A percentile compares a stretch with the other conserved stretches of the same genome.
Conservation (phyloP, 2,113 vertebrate species). For the Crotophaga sulcirostris region DNA sequence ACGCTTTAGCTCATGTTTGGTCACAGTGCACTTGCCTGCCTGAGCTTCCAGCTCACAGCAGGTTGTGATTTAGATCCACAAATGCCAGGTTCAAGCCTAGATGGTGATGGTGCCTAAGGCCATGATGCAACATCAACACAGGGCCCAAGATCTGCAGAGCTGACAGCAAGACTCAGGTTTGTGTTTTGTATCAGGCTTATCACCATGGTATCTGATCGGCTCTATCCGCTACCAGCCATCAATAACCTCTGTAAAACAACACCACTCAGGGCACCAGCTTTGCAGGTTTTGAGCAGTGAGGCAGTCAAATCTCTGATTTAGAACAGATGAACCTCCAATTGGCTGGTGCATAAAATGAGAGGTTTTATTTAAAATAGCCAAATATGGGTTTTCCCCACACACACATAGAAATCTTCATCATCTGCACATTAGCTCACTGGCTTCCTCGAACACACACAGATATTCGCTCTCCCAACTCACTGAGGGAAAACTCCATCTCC, state of each 20-base stretch:
- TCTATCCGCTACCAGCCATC: not conserved
- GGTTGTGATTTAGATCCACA: not conserved
- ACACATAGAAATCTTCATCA: not conserved
- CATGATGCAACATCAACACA: not conserved
- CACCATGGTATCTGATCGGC: not conserved
- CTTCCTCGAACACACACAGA: not conserved
- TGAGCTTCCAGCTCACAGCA: not conserved
- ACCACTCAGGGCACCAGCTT: not conserved
- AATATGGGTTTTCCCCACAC: not conserved
- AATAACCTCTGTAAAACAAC: not conserved
- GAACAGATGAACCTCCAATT: not conserved
- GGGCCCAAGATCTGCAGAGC: not conserved
- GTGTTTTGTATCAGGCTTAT: not conserved
- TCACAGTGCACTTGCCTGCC: not conserved
- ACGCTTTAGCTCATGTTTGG: not conserved
- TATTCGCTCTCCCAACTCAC: fast-evolving
- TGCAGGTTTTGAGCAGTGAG: not conserved
- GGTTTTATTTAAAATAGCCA: not conserved
- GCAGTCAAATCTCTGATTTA: not conserved
- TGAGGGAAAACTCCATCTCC: not conserved
- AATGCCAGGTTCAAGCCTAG: not conserved
- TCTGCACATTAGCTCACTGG: not conserved
- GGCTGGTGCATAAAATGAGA: not conserved
- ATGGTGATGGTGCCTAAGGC: not conserved
- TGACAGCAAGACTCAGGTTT: not conserved